Percentiles rank a stretch among this genome's conserved stretches.
phyloP scores from a whole-genome alignment of 2,888 invertebrate genomes.

The Drepanosiphum platanoidis region DNA sequence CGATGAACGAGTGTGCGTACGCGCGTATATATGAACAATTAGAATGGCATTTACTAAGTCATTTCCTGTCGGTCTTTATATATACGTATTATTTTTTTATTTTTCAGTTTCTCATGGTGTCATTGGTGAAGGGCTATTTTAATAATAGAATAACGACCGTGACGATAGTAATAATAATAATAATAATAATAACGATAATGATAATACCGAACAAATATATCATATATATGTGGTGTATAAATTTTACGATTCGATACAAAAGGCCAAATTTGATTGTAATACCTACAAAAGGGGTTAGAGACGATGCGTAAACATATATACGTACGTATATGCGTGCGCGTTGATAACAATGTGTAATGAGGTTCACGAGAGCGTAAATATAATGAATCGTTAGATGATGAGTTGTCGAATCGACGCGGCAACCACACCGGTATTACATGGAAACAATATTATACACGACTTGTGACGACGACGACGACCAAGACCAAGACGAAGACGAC shows the following conservation, averaged over 20 bases:
- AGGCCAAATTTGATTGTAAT: constrained; percentile 60
- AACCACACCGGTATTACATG: background rate
- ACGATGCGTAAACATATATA: background rate
- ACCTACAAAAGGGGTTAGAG: constrained; percentile 41
- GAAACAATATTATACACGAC: background rate
- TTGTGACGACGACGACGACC: background rate
- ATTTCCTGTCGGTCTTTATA: constrained; percentile 57
- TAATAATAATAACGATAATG: constrained; percentile 16
- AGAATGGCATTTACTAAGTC: constrained; percentile 61
- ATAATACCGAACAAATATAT: constrained; percentile 33
- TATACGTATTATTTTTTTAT: background rate
- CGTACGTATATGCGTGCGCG: background rate
- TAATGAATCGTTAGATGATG: constrained; percentile 62
- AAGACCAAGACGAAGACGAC: too few relatives aligned
- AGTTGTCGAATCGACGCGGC: constrained; percentile 47
- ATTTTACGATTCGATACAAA: constrained; percentile 56
- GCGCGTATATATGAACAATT: constrained; percentile 35
- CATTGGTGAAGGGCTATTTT: constrained; percentile 61
- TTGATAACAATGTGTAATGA: constrained; percentile 60
- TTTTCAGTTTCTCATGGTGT: constrained; percentile 58
- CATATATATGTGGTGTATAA: constrained; percentile 32
- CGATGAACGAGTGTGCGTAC: background rate
- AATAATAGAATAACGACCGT: constrained; percentile 62
- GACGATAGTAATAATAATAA: constrained; percentile 46
- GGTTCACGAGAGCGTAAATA: constrained; percentile 61